Base-by-base conservation (phyloP, 1,140 invertebrate species). In the Cydia splendana region DNA sequence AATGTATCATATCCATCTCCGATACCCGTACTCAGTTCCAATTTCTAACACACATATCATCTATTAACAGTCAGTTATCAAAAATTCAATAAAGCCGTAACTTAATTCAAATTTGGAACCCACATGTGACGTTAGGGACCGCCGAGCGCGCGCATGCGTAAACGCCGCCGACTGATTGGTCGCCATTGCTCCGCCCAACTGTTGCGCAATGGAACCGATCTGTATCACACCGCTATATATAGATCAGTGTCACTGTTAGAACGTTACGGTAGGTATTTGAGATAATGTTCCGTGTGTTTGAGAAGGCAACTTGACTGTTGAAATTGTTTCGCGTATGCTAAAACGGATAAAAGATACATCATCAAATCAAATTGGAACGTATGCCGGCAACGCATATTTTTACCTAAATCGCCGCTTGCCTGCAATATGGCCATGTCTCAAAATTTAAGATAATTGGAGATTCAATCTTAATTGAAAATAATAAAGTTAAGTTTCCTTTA, bases 211-310 rank as follows among this genome's bases (percentile, higher is more conserved):
- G 15, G 13, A 51, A 51, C 48, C 48, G 48, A 53, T 53, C 15
- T 53, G 51, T 62, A 62, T 62, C 57, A 62, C 20, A 53, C 51
- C 51, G 20, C 57, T 62, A 62, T 62, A 62, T 62, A 62, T 62
- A 62, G 57, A 62, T 62, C 57, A 24, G 57, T 62, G 57, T 24
- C 57, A 62, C 57, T 24, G 18, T 62, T 62, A 62, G 18, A 62
- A 24, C 9, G n/a, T 18, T 4, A 48, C 51, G 15, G 20, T 62
- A 62, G 57, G 57, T 62, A 62, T 20, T 62, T n/a, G 0, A 53
- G 4, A 53, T n/a, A 5, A 15, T 48, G 45, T 10, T 42, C 38
- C 38, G 34, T 34, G 34, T 34, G 34, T 34, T 34, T 48, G 48
- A 51, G 15, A 15, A 51, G 12, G 2, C 38, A 15, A 51, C 48